These are phyloP conservation scores for Druceiella hillmani DNA, from an alignment of 2,888 invertebrate species.

Conservation along the genomic window DNA sequence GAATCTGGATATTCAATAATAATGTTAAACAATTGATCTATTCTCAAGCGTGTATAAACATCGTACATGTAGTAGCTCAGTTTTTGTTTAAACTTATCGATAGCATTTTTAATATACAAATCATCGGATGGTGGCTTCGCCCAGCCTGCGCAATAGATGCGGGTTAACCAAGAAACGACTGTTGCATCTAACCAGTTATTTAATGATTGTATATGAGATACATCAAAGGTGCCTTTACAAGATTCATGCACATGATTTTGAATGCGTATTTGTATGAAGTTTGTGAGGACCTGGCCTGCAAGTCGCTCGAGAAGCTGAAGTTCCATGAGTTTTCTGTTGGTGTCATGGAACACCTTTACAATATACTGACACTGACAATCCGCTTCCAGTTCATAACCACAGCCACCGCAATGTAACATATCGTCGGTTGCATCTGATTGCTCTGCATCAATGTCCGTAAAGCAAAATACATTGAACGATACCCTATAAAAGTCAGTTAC, in stretches of 20 bases:
- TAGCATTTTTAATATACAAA: conserved; percentile 49
- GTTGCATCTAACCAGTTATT: conserved; percentile 85
- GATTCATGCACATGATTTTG: conserved; percentile 77
- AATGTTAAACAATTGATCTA: conserved; percentile 91
- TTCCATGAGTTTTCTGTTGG: conserved; percentile 72
- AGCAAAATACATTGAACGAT: conserved; percentile 64
- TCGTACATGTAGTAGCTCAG: conserved; percentile 80
- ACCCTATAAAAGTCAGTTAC: conserved; percentile 72
- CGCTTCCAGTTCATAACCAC: conserved; percentile 53
- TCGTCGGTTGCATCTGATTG: conserved; percentile 53
- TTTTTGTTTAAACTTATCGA: conserved; percentile 67
- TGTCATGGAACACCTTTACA: conserved; percentile 67
- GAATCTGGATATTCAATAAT: conserved; percentile 98
- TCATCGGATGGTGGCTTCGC: conserved; percentile 53
- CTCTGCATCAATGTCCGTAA: conserved; percentile 38
- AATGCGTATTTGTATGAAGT: conserved; percentile 77
- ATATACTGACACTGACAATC: conserved; percentile 59
- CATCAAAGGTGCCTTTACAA: conserved; percentile 84
- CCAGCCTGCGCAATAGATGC: conserved; percentile 69
- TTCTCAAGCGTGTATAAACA: conserved; percentile 81
- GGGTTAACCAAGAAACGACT: conserved; percentile 80
- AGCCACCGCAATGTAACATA: conserved; percentile 64
- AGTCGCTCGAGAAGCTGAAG: conserved; percentile 76
- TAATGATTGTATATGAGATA: conserved; percentile 68
- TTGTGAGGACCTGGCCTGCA: conserved; percentile 79